Evolutionary conservation across 2,888 invertebrate genomes (phyloP), one percentile per base, ranked within the genome.

Genomic region (Chironomus riparius): DNA sequence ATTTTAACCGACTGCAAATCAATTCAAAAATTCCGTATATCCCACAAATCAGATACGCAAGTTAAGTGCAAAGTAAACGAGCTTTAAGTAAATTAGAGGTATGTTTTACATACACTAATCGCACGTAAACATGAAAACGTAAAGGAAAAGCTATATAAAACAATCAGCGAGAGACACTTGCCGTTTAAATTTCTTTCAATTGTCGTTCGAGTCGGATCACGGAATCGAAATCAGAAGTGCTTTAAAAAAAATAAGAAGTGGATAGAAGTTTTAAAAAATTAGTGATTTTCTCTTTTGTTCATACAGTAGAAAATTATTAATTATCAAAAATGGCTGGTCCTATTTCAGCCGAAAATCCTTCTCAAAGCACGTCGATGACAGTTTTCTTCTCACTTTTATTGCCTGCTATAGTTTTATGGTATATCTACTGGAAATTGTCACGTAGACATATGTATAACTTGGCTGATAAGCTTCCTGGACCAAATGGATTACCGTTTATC

Each of bases 361-460:
- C 87, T 1, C 21, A 10, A 5, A 38, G 13, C 0, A 47, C 89
- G 62, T 88, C 91, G 24, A 88, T 89, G 76, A 89, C 86, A 79
- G 84, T 92, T 77, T 92, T 93, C 82, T 89, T 91, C 79, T 87
- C 89, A 77, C 87, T 93, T n/a, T 84, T 93, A 69, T 82, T 92
- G 21, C 92, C 91, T 61, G 90, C 91, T 0, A 28, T 91, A 48
- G 83, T 89, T 3, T 86, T 93, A 70, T 92, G 89, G 87, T 90
- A 89, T 81, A 85, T 88, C 38, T 93, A 93, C 84, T 93, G 91
- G 90, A 87, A 89, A 70, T 84, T 92, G 79, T 92, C 92, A 10
- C 86, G 92, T n/a, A 86, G 89, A 56, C 90, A 89, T 80, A 80
- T 93, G 81, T 85, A 90, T 78, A 90, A 91, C 80, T 84, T 93